Evolutionary conservation across 1,140 invertebrate species (phyloP).

Genomic region (Streblospio benedicti): DNA sequence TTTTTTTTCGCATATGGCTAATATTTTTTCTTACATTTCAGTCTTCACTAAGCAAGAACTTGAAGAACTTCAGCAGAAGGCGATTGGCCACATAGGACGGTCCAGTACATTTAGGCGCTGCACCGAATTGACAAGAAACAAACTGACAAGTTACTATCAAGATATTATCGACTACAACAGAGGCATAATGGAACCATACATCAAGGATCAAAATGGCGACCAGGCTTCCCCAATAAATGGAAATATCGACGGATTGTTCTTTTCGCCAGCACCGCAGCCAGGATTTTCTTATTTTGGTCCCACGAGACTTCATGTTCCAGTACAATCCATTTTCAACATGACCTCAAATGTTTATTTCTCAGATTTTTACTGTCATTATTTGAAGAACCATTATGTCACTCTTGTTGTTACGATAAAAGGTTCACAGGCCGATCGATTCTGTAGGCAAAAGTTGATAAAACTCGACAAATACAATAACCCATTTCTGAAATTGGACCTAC

Average conservation of each 20-base stretch:
- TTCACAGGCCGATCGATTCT: neutral
- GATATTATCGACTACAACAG: neutral
- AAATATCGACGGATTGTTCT: neutral
- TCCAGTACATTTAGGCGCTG: too few relatives aligned
- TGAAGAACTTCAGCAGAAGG: too few relatives aligned
- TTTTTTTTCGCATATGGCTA: too few relatives aligned
- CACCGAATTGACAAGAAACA: too few relatives aligned
- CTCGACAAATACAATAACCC: slow-evolving; percentile 21
- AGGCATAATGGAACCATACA: neutral
- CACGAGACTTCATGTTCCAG: neutral
- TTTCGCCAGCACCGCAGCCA: neutral
- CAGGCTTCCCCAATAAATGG: neutral
- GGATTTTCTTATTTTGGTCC: neutral
- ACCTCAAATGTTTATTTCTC: neutral
- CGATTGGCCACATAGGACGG: too few relatives aligned
- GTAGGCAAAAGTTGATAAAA: slow-evolving; percentile 14
- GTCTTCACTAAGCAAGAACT: too few relatives aligned
- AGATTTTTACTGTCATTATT: neutral
- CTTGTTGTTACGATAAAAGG: neutral
- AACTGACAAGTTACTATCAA: neutral
- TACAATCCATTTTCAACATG: neutral
- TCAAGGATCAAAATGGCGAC: neutral
- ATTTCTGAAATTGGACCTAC: slow-evolving; percentile 15
- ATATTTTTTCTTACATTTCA: too few relatives aligned
- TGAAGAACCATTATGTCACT: neutral